These are phyloP conservation scores for Hapalemur alaotrensis DNA, from an alignment of 2,797 vertebrate genomes.

Conservation along the genomic window DNA sequence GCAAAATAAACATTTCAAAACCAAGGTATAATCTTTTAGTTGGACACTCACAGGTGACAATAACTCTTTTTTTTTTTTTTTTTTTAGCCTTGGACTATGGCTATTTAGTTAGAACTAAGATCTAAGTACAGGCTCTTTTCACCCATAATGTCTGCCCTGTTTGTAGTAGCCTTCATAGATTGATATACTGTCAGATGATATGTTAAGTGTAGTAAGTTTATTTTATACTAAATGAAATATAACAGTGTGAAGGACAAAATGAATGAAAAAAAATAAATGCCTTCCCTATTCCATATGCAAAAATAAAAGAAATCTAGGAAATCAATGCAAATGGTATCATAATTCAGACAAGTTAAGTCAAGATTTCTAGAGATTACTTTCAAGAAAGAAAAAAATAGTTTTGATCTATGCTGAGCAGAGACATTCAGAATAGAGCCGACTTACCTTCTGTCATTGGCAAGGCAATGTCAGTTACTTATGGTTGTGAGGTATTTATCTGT, in stretches of 20 bases:
- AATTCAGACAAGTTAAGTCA: background rate
- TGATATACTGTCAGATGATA: background rate
- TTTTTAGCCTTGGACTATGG: background rate
- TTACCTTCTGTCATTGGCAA: background rate
- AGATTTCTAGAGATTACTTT: background rate
- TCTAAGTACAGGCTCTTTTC: background rate
- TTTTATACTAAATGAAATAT: background rate
- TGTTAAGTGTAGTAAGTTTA: background rate
- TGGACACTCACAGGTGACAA: background rate
- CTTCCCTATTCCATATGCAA: background rate
- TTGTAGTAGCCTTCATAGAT: background rate
- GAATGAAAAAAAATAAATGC: background rate
- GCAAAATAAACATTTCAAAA: background rate
- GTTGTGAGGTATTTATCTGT: background rate
- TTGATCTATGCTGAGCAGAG: background rate
- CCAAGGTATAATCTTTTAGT: background rate
- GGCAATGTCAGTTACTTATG: background rate
- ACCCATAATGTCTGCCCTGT: background rate
- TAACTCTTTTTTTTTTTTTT: background rate
- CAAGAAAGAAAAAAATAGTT: background rate
- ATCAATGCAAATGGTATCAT: background rate
- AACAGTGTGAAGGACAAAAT: background rate
- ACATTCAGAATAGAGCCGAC: background rate
- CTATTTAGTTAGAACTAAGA: background rate
- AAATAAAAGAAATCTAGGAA: background rate